Percentiles rank a stretch among this genome's conserved stretches.
These are phyloP conservation scores for Hypanus sabinus DNA, from an alignment of 2,113 vertebrate species.

Conservation along the genomic window DNA sequence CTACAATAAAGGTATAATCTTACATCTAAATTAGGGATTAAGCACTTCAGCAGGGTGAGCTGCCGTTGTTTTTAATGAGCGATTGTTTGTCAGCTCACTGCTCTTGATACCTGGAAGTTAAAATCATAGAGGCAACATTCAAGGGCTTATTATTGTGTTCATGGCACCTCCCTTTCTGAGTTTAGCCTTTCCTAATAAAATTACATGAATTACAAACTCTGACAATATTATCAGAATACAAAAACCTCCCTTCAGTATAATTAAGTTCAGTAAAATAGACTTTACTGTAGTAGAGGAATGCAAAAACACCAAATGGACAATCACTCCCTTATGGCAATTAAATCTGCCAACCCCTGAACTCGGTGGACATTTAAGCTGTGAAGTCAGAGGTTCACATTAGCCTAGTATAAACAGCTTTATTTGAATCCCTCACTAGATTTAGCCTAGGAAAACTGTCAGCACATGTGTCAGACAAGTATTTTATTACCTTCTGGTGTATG, in stretches of 20 bases:
- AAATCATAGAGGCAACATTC: neutral
- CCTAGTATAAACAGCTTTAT: conserved; percentile 1
- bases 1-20: neutral
- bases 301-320: neutral
- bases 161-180: neutral
- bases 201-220: neutral
- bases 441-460: conserved; percentile 14
- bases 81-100: neutral
- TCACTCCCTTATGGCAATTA: neutral
- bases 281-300: neutral
- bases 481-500: neutral
- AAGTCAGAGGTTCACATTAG: neutral
- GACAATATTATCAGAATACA: neutral
- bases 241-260: neutral
- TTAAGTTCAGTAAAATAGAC: conserved; percentile 8
- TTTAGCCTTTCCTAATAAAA: no score
- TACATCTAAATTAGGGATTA: neutral
- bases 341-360: neutral
- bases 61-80: neutral
- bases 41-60: neutral
- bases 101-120: neutral
- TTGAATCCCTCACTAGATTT: conserved; percentile 21
- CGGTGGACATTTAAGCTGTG: neutral
- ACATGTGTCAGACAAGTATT: neutral
- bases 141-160: neutral